phyloP scores from a whole-genome alignment of 2,888 invertebrate species.

The Drosophila paramelanica region DNA sequence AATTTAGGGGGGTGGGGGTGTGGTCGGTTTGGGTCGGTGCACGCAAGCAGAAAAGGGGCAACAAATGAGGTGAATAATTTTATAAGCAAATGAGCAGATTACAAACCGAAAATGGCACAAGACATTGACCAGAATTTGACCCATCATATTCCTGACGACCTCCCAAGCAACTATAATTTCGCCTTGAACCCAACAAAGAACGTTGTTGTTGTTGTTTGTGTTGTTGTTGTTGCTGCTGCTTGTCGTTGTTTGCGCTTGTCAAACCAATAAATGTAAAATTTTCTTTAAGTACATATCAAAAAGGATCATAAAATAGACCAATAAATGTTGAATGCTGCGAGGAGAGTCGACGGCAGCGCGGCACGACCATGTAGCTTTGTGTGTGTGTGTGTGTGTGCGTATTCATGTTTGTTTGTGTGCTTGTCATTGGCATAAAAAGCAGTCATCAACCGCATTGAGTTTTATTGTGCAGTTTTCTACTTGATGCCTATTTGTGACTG shows the following conservation, averaged over 20 bases:
- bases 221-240: constrained; percentile 11
- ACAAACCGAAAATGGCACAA: constrained; percentile 75
- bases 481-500: constrained; percentile 57
- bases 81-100: constrained; percentile 81
- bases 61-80: constrained; percentile 84
- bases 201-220: constrained; percentile 32
- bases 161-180: constrained; percentile 35
- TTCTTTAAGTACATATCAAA: constrained; percentile 80
- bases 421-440: constrained; percentile 60
- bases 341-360: constrained; percentile 5
- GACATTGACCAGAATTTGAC: constrained; percentile 63
- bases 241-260: constrained; percentile 62
- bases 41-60: constrained; percentile 80
- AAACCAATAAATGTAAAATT: constrained; percentile 80
- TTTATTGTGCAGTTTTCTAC: constrained; percentile 73
- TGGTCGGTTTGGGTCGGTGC: constrained; percentile 21
- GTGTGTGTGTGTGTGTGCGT: constrained; percentile 1
- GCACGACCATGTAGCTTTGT: constrained; percentile 2
- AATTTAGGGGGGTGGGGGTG: neutral
- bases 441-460: constrained; percentile 64
- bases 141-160: constrained; percentile 52
- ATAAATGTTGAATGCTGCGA: constrained; percentile 74
- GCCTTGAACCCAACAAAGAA: constrained; percentile 23
- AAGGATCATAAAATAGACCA: constrained; percentile 82
- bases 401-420: constrained; percentile 18